phyloP scores from a whole-genome alignment of 2,888 invertebrate genomes.

The Lamellibrachia satsuma region DNA sequence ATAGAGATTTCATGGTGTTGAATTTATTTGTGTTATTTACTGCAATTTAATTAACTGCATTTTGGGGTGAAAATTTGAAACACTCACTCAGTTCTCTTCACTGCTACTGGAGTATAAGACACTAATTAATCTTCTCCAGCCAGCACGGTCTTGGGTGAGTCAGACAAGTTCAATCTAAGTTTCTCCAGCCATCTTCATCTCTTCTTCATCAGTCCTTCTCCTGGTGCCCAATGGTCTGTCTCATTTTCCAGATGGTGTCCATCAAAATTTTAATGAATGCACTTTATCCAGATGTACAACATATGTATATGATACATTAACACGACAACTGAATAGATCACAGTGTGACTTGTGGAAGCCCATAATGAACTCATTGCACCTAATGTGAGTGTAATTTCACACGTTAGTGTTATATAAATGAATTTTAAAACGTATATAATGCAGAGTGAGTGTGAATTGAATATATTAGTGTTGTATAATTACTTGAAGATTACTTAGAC shows the following conservation, averaged over 20 bases:
- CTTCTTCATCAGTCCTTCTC: too few species aligned
- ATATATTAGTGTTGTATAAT: not conserved
- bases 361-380: not conserved
- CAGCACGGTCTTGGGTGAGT: too few species aligned
- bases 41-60: not conserved
- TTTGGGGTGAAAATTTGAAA: too few species aligned
- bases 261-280: conserved; percentile 7
- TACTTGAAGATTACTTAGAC: too few species aligned
- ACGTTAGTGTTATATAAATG: conserved; percentile 7
- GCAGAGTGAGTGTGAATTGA: not conserved
- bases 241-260: too few species aligned
- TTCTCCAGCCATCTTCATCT: too few species aligned
- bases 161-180: too few species aligned
- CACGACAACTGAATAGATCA: not conserved
- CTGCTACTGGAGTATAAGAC: too few species aligned
- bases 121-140: too few species aligned
- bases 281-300: not conserved
- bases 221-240: too few species aligned
- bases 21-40: conserved; percentile 14
- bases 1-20: not conserved
- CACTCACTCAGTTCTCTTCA: too few species aligned
- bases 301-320: not conserved
- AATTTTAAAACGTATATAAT: conserved; percentile 5
- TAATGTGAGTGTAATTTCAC: conserved; percentile 12
- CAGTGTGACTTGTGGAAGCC: not conserved